Conservation (phyloP, 2,113 vertebrate genomes). For the Bombycilla garrulus region DNA sequence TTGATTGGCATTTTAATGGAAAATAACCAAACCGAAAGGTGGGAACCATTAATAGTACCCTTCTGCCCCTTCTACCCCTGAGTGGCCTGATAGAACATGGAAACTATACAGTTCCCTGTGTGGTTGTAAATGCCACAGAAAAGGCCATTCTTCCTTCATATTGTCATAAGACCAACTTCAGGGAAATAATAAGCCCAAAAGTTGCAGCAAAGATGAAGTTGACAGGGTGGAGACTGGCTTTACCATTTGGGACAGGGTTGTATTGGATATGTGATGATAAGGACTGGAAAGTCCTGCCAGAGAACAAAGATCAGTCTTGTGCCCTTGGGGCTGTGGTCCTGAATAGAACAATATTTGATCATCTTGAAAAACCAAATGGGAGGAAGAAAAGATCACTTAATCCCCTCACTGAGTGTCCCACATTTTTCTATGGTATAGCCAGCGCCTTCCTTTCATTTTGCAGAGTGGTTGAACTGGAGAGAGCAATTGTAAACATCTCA, state of each 20-base stretch:
- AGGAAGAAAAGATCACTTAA: not conserved
- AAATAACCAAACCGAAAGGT: fast-evolving
- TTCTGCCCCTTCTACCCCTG: too few species aligned
- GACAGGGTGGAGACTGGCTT: not conserved
- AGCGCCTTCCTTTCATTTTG: not conserved
- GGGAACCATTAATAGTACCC: not conserved
- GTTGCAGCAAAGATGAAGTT: not conserved
- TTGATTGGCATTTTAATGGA: not conserved
- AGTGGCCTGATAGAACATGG: not conserved
- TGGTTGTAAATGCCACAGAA: not conserved
- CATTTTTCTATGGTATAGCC: not conserved
- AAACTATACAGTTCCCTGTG: not conserved
- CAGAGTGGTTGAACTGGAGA: not conserved
- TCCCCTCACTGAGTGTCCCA: not conserved
- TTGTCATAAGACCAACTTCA: not conserved
- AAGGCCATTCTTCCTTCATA: not conserved
- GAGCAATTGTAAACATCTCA: not conserved
- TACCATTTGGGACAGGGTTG: not conserved
- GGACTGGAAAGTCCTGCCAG: not conserved
- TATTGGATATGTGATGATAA: not conserved
- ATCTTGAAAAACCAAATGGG: not conserved
- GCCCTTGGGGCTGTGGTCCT: not conserved
- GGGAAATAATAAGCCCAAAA: not conserved
- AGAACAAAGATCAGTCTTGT: not conserved
- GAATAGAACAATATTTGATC: not conserved